Conservation (phyloP, 2,113 vertebrate genomes). For the Nymphicus hollandicus region DNA sequence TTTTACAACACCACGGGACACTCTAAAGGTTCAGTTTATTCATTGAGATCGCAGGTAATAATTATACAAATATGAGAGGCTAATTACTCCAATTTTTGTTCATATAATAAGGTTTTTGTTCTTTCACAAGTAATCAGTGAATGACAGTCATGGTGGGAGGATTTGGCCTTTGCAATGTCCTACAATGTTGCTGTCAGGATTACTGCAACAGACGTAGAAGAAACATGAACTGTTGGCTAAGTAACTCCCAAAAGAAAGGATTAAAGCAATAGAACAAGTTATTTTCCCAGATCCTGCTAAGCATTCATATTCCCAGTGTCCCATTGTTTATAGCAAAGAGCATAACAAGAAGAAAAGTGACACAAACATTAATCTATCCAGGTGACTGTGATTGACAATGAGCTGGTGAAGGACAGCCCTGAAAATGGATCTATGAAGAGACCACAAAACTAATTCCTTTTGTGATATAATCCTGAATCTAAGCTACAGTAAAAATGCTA, state of each 20-base stretch:
- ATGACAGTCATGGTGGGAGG: not conserved
- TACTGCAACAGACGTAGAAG: not conserved
- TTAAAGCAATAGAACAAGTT: not conserved
- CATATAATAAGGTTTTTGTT: not conserved
- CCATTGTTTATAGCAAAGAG: not conserved
- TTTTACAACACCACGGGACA: not conserved
- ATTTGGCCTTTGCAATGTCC: not conserved
- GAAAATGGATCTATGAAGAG: conserved; percentile 35
- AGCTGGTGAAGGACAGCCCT: conserved; percentile 48
- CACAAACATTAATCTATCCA: conserved; percentile 5
- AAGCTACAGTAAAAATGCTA: conserved; percentile 52
- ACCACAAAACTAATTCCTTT: conserved; percentile 64
- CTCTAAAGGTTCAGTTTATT: not conserved
- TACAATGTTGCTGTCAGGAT: rapidly evolving
- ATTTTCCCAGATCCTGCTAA: not conserved
- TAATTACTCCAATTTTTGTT: not conserved
- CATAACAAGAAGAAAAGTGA: not conserved
- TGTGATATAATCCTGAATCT: conserved; percentile 58
- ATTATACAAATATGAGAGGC: not conserved
- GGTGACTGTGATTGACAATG: conserved; percentile 23
- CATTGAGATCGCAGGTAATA: not conserved
- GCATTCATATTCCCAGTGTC: not conserved
- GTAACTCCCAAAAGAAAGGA: not conserved
- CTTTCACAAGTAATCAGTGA: not conserved
- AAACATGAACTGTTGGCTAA: not conserved